Evolutionary conservation across 2,797 vertebrate species (phyloP).

Genomic region (Silurus aristotelis): DNA sequence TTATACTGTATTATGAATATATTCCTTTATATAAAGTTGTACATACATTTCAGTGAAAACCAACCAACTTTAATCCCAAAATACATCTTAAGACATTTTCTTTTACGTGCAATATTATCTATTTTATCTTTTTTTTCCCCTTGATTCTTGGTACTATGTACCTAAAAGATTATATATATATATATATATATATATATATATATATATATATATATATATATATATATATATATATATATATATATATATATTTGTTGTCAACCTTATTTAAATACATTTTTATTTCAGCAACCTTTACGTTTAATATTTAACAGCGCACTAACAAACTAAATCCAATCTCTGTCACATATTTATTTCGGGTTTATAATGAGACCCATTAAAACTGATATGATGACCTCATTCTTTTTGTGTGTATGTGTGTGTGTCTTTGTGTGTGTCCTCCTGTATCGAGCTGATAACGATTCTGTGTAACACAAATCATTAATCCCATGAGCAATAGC

Average conservation of each 20-base stretch:
- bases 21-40: neutral
- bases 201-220: neutral
- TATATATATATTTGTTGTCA: too few relatives aligned
- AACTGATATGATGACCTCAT: slow-evolving; percentile 30
- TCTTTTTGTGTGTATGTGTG: neutral
- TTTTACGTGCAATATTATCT: slow-evolving; percentile 27
- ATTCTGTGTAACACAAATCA: slow-evolving; percentile 19
- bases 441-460: neutral
- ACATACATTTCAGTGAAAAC: neutral
- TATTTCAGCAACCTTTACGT: slow-evolving; percentile 24
- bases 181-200: neutral
- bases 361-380: slow-evolving; percentile 53
- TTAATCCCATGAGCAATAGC: slow-evolving; percentile 19
- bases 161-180: slow-evolving; percentile 13
- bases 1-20: neutral
- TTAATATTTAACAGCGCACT: slow-evolving; percentile 16
- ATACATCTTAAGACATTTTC: neutral
- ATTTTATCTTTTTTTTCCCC: slow-evolving; percentile 13
- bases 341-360: slow-evolving; percentile 48
- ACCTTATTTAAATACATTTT: neutral
- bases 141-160: slow-evolving; percentile 53
- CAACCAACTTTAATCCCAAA: neutral
- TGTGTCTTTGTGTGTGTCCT: neutral
- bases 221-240: neutral
- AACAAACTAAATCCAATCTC: slow-evolving; percentile 16